Base-by-base conservation (phyloP, 2,113 vertebrate species). In the Suricata suricatta region DNA sequence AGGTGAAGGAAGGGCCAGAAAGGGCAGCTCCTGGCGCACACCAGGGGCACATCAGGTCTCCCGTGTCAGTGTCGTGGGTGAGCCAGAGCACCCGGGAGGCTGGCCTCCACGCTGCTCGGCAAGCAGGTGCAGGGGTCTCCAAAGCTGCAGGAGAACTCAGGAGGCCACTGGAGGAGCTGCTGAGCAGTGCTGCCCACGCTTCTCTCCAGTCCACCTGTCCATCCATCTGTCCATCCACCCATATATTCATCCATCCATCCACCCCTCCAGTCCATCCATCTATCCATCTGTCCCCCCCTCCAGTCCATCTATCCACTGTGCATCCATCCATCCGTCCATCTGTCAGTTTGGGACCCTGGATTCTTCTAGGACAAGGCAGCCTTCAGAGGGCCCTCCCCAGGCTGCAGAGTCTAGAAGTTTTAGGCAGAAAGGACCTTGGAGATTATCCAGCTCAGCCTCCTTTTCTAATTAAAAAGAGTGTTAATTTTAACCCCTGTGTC, bases 211-310 rank as follows among this genome's bases (percentile, higher is more conserved):
- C 74, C 4, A 9, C 50, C 44, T 14, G 23, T 60, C 21, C 57
- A 23, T 60, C 47, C 47, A 50, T 50, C 47, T 50, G 47, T 50
- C 50, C 23, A 29, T 17, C 1, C 8, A 38, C 29, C 44, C 7
- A 9, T 27, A 21, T 6, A 7, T 15, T 23, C 16, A 12, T 3
- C 69, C 35, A 29, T 38, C 35, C 52, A 41, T 17, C 64, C 29
- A 6, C 38, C 5, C 47, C 4, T 10, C 74, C 11, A 50, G 47
- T 50, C 9, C 3, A 23, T 6, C 16, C 25, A 4, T 12, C 57
- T 41, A n/a, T 35, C 13, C 8, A 7, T 12, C 69, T 3, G 3
- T 7, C 3, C 0, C 54, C 14, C 50, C 25, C 21, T 13, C 2
- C 9, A 38, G 6, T 13, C 38, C 23, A 4, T 31, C 23, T 12